phyloP scores from a whole-genome alignment of 2,888 invertebrate genomes.

The Drosophila percnosoma region DNA sequence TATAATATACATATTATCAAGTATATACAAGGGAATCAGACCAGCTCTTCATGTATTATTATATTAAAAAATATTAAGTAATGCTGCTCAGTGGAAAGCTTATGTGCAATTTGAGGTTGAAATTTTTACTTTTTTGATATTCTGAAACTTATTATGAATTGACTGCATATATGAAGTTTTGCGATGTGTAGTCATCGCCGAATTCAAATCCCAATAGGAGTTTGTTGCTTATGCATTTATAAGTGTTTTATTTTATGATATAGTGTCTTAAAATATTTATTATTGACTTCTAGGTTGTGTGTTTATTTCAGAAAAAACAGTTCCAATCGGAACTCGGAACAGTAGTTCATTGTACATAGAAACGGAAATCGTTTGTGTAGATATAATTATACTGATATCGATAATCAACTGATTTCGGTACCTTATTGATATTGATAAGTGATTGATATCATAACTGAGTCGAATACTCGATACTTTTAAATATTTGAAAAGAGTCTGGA shows the following conservation, averaged over 20 bases:
- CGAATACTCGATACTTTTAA: neutral
- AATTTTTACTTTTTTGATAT: neutral
- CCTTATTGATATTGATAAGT: neutral
- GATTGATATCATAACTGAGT: neutral
- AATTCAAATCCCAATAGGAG: neutral
- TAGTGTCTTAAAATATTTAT: neutral
- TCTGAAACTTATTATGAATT: neutral
- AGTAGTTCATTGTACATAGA: too few species aligned
- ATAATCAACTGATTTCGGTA: neutral
- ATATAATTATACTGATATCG: neutral
- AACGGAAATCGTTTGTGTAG: neutral
- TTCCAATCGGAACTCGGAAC: too few species aligned
- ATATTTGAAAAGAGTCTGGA: neutral
- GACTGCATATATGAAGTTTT: too few species aligned
- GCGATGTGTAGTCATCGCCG: neutral
- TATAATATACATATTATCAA: slow-evolving; percentile 17
- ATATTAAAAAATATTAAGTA: neutral
- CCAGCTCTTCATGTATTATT: slow-evolving; percentile 1
- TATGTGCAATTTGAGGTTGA: neutral
- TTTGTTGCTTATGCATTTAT: neutral
- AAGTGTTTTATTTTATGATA: neutral
- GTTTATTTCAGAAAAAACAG: too few species aligned
- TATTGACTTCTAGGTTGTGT: too few species aligned
- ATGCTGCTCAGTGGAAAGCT: neutral
- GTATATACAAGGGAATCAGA: slow-evolving; percentile 9